A percentile compares a stretch with the other conserved stretches of the same genome.
Evolutionary conservation across 2,113 vertebrate species (phyloP).

Genomic region (Sceloporus tristichus): DNA sequence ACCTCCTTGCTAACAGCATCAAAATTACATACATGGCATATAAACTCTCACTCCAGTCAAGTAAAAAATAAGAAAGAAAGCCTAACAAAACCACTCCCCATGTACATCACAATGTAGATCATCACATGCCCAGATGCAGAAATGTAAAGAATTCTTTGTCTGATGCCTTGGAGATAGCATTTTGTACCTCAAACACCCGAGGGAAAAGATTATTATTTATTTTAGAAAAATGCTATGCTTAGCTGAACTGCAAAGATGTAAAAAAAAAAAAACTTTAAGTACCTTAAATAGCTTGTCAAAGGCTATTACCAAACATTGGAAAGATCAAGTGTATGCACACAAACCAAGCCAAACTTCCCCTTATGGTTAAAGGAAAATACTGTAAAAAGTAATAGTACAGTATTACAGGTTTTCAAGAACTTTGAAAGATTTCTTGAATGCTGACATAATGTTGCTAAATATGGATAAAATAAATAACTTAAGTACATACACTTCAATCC

Average conservation of each 20-base stretch:
- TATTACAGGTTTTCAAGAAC: constrained; percentile 55
- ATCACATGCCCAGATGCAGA: constrained; percentile 67
- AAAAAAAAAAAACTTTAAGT: constrained; percentile 46
- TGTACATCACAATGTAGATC: constrained; percentile 45
- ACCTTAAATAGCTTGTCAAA: constrained; percentile 68
- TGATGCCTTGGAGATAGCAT: constrained; percentile 55
- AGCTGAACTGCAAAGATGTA: constrained; percentile 51
- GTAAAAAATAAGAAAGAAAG: not conserved
- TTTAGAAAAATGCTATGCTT: constrained; percentile 17
- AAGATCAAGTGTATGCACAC: constrained; percentile 56
- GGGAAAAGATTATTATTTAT: constrained; percentile 24
- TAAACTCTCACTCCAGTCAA: constrained; percentile 29
- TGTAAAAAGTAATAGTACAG: constrained; percentile 37
- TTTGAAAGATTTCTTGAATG: constrained; percentile 46
- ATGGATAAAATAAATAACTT: not conserved
- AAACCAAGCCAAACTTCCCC: constrained; percentile 56
- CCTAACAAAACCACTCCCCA: constrained; percentile 63
- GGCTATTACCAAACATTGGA: constrained; percentile 62
- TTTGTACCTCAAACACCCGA: constrained; percentile 61
- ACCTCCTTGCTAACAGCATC: constrained; percentile 21
- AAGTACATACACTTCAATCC: not conserved
- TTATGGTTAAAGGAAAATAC: constrained; percentile 50
- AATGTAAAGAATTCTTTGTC: constrained; percentile 64
- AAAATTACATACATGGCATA: constrained; percentile 18
- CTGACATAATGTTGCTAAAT: not conserved